phyloP scores from a whole-genome alignment of 2,113 vertebrate genomes.

The Erythrocercus mccallii region DNA sequence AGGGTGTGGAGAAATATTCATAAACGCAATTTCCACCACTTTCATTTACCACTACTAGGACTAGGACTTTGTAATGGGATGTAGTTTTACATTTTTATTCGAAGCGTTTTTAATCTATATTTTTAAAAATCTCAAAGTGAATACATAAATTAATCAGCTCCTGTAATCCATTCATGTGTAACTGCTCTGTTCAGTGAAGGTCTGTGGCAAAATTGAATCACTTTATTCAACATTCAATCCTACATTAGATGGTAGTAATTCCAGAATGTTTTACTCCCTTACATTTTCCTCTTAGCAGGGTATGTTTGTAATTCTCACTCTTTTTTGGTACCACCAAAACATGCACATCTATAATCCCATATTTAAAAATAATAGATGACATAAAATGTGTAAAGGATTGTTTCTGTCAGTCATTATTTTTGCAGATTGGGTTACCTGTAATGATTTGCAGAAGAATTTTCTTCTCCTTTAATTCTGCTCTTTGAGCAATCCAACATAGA shows the following conservation, averaged over 20 bases:
- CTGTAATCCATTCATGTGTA: background rate
- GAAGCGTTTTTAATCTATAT: background rate
- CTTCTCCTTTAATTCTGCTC: background rate
- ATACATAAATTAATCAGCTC: background rate
- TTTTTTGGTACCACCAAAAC: background rate
- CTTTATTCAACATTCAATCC: background rate
- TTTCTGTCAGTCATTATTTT: background rate
- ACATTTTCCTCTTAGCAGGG: background rate
- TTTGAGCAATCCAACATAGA: background rate
- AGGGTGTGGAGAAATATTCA: background rate
- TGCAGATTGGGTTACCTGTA: background rate
- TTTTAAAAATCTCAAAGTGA: background rate
- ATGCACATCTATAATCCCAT: accelerated
- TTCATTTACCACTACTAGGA: background rate
- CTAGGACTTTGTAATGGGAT: background rate
- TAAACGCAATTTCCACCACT: background rate
- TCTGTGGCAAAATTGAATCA: background rate
- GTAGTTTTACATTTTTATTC: background rate
- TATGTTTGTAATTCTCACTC: background rate
- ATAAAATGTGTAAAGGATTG: background rate
- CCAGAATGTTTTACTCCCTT: background rate
- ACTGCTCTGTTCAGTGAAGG: background rate
- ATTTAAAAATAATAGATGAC: background rate
- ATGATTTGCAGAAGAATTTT: background rate
- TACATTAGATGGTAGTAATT: background rate